These are phyloP conservation scores for Macquaria ambigua DNA, from an alignment of 2,113 vertebrate genomes.

Conservation along the genomic window DNA sequence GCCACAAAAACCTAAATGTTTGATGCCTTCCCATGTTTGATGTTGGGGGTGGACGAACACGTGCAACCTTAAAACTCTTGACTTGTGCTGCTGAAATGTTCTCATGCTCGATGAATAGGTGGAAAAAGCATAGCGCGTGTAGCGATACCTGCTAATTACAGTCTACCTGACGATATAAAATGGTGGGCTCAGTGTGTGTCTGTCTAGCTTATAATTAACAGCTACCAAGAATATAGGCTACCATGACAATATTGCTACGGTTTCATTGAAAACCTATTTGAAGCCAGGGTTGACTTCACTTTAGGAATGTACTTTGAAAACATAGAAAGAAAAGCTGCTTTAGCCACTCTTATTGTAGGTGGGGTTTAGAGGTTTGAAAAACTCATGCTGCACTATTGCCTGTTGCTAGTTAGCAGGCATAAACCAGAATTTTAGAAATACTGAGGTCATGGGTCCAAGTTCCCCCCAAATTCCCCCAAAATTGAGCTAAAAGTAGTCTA, in stretches of 20 bases:
- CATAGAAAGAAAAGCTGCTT: neutral
- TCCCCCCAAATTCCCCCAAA: neutral
- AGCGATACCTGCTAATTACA: conserved; percentile 37
- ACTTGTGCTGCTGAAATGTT: neutral
- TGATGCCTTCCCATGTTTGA: neutral
- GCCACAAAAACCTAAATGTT: neutral
- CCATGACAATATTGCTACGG: conserved; percentile 52
- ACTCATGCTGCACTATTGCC: neutral
- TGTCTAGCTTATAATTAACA: conserved; percentile 43
- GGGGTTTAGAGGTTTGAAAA: neutral
- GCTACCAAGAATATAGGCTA: conserved; percentile 25
- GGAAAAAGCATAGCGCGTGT: neutral
- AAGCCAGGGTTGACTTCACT: conserved; percentile 9
- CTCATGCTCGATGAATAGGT: neutral
- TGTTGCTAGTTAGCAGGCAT: neutral
- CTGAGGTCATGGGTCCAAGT: neutral
- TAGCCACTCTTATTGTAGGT: neutral
- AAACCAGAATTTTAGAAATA: neutral
- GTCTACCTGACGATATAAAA: conserved; percentile 14
- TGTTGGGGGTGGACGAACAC: neutral
- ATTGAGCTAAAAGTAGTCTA: too few relatives aligned
- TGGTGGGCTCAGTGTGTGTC: conserved; percentile 1
- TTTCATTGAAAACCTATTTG: conserved; percentile 10
- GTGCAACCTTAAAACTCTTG: neutral
- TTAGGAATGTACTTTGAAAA: neutral